phyloP scores from a whole-genome alignment of 2,113 vertebrate genomes.

The Melanotaenia duboulayi region DNA sequence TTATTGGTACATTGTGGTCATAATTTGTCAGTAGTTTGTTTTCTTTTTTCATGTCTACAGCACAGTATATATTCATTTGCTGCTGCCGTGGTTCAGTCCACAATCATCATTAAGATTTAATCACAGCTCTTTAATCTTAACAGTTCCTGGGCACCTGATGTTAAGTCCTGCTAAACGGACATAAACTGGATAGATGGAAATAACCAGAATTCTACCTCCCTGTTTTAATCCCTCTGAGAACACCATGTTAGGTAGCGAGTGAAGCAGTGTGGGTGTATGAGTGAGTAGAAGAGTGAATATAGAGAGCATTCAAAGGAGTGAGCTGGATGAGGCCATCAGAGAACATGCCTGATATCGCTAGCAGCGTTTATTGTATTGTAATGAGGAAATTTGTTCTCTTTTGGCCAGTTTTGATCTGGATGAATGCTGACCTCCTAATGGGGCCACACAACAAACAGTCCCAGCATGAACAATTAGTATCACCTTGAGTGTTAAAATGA shows the following conservation, averaged over 20 bases:
- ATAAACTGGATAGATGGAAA: conserved; percentile 51
- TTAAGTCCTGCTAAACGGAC: conserved; percentile 5
- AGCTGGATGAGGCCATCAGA: conserved; percentile 52
- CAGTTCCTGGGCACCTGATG: conserved; percentile 32
- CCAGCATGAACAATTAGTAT: neutral
- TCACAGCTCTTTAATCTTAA: conserved; percentile 32
- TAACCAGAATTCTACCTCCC: conserved; percentile 48
- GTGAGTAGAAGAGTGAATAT: conserved; percentile 72
- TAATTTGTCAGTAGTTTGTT: neutral
- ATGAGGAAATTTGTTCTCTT: conserved; percentile 13
- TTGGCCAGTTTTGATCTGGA: conserved; percentile 19
- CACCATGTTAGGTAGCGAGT: conserved; percentile 70
- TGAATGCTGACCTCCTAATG: neutral
- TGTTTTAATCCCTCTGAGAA: conserved; percentile 60
- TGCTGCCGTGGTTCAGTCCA: conserved; percentile 17
- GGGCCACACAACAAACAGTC: neutral
- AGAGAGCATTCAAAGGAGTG: conserved; percentile 60
- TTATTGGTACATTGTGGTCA: too few relatives aligned
- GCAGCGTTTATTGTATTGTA: conserved; percentile 33
- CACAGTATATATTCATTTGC: conserved; percentile 4
- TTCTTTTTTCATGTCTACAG: neutral
- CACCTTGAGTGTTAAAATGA: neutral
- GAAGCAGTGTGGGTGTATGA: conserved; percentile 71
- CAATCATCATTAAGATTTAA: conserved; percentile 43
- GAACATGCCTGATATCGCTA: conserved; percentile 31